Evolutionary conservation across 2,888 invertebrate genomes (phyloP).

Genomic region (Polymixis lichenea): DNA sequence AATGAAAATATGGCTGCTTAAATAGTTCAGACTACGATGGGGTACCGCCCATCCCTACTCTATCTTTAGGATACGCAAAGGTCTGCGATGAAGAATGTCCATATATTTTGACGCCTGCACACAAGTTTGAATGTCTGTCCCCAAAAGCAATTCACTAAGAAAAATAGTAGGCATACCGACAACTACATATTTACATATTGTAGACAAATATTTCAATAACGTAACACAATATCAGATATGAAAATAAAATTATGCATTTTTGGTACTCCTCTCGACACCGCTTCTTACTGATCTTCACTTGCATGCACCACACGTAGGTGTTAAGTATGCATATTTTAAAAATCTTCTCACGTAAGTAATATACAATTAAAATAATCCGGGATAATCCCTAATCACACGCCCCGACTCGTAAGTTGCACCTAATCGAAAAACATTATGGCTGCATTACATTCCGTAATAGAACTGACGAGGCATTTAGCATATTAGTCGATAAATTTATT

Average conservation of each 20-base stretch:
- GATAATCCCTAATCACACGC: constrained; percentile 42
- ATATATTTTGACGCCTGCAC: constrained; percentile 4
- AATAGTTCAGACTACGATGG: constrained; percentile 1
- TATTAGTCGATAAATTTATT: constrained; percentile 50
- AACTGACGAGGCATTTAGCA: constrained; percentile 47
- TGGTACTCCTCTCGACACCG: not conserved
- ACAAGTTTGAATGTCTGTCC: not conserved
- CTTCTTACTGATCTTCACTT: not conserved
- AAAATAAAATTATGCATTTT: constrained; percentile 2
- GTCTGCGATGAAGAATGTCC: constrained; percentile 4
- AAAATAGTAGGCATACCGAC: not conserved
- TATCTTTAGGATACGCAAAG: constrained; percentile 4
- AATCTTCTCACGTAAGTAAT: constrained; percentile 41
- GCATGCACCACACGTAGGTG: constrained; percentile 28
- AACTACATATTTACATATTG: not conserved
- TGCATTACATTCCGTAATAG: constrained; percentile 50
- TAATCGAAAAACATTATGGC: constrained; percentile 46
- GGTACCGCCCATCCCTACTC: constrained; percentile 15
- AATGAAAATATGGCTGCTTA: constrained; percentile 31
- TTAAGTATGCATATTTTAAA: constrained; percentile 51
- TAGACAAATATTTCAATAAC: not conserved
- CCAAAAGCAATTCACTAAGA: not conserved
- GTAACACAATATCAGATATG: not conserved
- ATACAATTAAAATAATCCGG: constrained; percentile 51
- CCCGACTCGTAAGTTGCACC: constrained; percentile 35